Percentiles rank a stretch among this genome's conserved stretches.
Evolutionary conservation across 2,113 vertebrate genomes (phyloP).

Genomic region (Oriolus oriolus): DNA sequence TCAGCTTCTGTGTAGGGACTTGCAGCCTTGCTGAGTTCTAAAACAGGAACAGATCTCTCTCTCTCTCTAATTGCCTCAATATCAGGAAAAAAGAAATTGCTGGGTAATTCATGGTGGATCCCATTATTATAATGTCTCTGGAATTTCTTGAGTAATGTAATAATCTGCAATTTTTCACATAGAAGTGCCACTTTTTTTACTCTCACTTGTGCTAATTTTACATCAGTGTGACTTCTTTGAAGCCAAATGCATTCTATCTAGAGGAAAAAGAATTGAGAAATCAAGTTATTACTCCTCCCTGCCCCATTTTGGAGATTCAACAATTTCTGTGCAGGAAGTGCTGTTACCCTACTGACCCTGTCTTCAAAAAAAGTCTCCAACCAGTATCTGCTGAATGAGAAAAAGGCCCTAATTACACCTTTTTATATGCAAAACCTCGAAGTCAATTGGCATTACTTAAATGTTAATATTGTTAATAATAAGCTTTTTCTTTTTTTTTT

Average conservation of each 20-base stretch:
- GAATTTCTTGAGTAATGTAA: not conserved
- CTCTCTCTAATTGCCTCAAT: not conserved
- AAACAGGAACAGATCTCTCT: not conserved
- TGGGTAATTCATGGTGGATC: not conserved
- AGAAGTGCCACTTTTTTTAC: not conserved
- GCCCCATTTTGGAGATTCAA: not conserved
- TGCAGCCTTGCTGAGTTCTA: not conserved
- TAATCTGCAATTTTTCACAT: not conserved
- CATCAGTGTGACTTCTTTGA: not conserved
- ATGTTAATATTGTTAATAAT: not conserved
- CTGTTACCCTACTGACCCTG: not conserved
- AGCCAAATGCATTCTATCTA: not conserved
- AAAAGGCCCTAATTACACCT: not conserved
- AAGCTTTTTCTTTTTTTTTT: fast-evolving
- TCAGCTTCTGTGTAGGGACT: not conserved
- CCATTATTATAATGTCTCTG: not conserved
- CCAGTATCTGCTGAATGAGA: not conserved
- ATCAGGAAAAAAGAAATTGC: not conserved
- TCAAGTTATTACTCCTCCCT: not conserved
- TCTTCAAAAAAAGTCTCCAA: not conserved
- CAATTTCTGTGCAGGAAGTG: not conserved
- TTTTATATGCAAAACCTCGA: not conserved
- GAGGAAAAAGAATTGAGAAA: not conserved
- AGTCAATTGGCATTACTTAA: not conserved
- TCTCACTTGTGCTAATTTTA: not conserved